Conservation (phyloP, 2,113 vertebrate genomes). For the Cavia aperea region DNA sequence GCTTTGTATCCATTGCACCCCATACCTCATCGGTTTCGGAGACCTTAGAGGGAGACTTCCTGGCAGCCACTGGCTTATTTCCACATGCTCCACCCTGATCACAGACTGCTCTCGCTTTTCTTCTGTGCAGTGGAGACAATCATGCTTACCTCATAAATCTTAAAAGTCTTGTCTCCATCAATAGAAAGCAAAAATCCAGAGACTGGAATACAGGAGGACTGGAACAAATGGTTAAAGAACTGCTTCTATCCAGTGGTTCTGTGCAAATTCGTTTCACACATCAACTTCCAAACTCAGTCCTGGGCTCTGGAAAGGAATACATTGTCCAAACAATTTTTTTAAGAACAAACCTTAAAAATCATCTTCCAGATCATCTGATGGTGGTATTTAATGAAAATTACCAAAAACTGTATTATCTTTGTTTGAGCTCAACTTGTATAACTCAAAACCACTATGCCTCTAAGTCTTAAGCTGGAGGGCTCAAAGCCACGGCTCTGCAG, state of each 20-base stretch:
- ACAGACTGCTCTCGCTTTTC: background rate
- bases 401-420: conserved; percentile 15
- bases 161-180: background rate
- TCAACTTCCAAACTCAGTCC: background rate
- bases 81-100: background rate
- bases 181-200: background rate
- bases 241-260: background rate
- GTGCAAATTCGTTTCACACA: background rate
- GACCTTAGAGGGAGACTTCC: background rate
- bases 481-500: background rate
- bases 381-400: background rate
- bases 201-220: background rate
- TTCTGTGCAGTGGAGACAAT: background rate
- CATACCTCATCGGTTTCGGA: background rate
- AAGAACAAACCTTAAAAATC: background rate
- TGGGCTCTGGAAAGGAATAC: background rate
- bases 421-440: background rate
- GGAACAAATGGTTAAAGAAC: conserved; percentile 8
- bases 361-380: background rate
- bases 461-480: background rate
- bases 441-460: background rate
- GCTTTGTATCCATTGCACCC: background rate
- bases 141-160: background rate
- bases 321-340: background rate
- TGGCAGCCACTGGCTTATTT: background rate